Percentiles rank a stretch among this genome's conserved stretches.
phyloP scores from a whole-genome alignment of 2,797 vertebrate genomes.

The Spatula clypeata region DNA sequence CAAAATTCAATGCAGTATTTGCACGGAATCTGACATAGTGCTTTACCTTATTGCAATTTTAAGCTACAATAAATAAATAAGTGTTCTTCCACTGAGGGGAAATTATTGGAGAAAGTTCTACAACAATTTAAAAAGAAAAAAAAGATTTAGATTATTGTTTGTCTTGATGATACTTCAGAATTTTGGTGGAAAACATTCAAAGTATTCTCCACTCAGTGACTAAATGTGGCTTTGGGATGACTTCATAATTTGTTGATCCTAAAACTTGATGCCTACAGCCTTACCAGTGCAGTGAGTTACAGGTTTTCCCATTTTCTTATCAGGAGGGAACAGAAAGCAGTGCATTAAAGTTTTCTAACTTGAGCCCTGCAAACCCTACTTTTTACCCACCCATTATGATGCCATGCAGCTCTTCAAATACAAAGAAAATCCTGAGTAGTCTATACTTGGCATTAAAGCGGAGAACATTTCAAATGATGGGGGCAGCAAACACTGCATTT shows the following conservation, averaged over 20 bases:
- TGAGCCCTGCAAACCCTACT: background rate
- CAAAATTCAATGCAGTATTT: background rate
- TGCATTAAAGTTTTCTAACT: background rate
- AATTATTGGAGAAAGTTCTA: background rate
- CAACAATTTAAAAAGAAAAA: background rate
- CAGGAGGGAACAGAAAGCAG: background rate
- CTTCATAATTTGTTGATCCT: background rate
- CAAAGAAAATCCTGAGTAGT: background rate
- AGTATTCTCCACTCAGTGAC: background rate
- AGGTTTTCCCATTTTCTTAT: background rate
- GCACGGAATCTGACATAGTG: background rate
- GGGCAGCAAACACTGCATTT: background rate
- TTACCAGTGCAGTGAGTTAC: background rate
- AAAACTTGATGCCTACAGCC: background rate
- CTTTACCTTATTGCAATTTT: background rate
- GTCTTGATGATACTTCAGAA: fast-evolving
- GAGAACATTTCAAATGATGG: background rate
- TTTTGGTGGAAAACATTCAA: background rate
- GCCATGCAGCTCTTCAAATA: background rate
- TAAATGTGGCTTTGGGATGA: background rate
- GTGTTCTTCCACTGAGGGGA: background rate
- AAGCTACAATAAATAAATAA: background rate
- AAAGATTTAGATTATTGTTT: background rate
- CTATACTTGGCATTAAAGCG: background rate
- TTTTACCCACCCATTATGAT: background rate